These are phyloP conservation scores for Amiota mariae DNA, from an alignment of 2,888 invertebrate species.

Conservation along the genomic window DNA sequence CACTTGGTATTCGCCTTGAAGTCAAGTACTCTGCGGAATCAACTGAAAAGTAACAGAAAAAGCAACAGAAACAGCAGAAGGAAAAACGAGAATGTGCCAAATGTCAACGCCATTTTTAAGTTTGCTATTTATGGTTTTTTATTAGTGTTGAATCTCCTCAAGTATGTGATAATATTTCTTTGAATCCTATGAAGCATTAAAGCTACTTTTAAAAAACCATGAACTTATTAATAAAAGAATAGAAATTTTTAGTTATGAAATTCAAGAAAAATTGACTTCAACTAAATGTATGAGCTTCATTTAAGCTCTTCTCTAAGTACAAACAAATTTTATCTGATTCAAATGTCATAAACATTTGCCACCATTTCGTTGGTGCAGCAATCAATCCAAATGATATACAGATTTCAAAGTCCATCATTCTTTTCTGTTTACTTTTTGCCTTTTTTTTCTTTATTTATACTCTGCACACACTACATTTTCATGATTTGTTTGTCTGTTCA, in stretches of 20 bases:
- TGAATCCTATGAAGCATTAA: too few species aligned
- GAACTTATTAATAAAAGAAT: too few species aligned
- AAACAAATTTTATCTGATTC: too few species aligned
- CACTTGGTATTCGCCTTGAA: conserved; percentile 23
- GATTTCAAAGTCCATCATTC: conserved; percentile 47
- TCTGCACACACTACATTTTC: neutral
- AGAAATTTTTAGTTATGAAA: too few species aligned
- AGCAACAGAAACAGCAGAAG: too few species aligned
- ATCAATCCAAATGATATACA: conserved; percentile 67
- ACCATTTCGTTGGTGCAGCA: conserved; percentile 36
- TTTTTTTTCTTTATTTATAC: neutral
- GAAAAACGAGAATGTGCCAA: conserved; percentile 12
- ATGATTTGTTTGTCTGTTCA: neutral
- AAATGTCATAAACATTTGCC: too few species aligned
- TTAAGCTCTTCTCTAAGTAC: too few species aligned
- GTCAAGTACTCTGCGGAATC: too few species aligned
- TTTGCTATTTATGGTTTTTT: conserved; percentile 46
- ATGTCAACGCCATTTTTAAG: conserved; percentile 43
- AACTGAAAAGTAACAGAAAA: too few species aligned
- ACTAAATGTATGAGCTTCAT: too few species aligned
- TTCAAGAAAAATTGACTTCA: too few species aligned
- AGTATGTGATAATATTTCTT: conserved; percentile 14
- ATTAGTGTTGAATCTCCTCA: neutral
- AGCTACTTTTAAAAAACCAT: too few species aligned
- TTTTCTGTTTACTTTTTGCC: conserved; percentile 29